phyloP scores from a whole-genome alignment of 1,140 invertebrate genomes.

The Hyles vespertilio region DNA sequence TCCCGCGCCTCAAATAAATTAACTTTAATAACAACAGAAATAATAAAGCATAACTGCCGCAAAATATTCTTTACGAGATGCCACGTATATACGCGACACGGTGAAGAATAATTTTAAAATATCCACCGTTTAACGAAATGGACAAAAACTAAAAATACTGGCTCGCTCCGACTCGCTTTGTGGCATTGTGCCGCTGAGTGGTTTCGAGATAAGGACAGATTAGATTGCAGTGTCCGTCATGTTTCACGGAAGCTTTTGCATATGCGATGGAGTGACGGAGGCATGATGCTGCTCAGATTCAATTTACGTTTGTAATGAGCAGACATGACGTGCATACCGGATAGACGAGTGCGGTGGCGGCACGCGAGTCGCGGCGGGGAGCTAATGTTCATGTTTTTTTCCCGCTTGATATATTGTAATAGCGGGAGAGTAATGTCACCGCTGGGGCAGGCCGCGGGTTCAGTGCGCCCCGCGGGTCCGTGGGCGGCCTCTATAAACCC shows the following conservation, averaged over 20 bases:
- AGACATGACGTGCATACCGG: conserved; percentile 35
- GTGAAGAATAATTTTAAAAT: neutral
- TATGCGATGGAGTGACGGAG: conserved; percentile 28
- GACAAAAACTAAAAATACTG: conserved; percentile 3
- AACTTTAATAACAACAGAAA: neutral
- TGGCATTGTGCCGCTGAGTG: conserved; percentile 28
- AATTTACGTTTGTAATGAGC: conserved; percentile 50
- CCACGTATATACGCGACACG: neutral
- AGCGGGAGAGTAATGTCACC: conserved; percentile 56
- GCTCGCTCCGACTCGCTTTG: conserved; percentile 2
- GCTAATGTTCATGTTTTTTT: conserved; percentile 45
- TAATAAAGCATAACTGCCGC: neutral
- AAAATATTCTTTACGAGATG: neutral
- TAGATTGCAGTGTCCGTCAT: conserved; percentile 35
- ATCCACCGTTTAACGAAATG: conserved; percentile 2
- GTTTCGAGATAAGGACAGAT: conserved; percentile 25
- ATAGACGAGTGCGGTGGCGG: conserved; percentile 48
- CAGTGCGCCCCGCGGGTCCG: conserved; percentile 30
- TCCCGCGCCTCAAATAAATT: conserved; percentile 48
- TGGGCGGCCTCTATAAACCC: conserved; percentile 33
- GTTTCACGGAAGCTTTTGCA: conserved; percentile 53
- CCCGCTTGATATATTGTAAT: conserved; percentile 64
- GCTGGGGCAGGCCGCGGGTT: conserved; percentile 2
- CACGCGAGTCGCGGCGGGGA: conserved; percentile 57
- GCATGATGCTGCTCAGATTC: conserved; percentile 43